Percentiles rank a stretch among this genome's conserved stretches.
Conservation (phyloP, 2,797 vertebrate species). For the Chaunax sp. region DNA sequence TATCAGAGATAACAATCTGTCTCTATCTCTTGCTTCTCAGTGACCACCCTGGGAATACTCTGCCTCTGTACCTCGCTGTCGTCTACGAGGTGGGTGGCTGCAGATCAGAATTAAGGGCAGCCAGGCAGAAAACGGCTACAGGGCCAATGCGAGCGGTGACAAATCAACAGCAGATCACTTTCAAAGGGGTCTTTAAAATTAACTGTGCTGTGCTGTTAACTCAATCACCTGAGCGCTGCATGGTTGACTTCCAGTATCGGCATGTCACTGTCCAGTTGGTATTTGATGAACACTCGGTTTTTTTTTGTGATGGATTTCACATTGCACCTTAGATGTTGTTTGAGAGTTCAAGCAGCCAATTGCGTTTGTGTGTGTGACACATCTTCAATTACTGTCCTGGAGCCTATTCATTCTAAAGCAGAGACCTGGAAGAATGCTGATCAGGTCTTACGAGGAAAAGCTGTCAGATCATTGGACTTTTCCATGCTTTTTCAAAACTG, state of each 20-base stretch:
- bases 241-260: slow-evolving; percentile 46
- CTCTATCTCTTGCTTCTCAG: slow-evolving; percentile 43
- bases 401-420: slow-evolving; percentile 44
- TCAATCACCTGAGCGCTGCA: slow-evolving; percentile 59
- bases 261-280: slow-evolving; percentile 60
- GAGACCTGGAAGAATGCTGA: slow-evolving; percentile 20
- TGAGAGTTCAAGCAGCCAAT: slow-evolving; percentile 65
- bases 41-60: slow-evolving; percentile 62
- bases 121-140: slow-evolving; percentile 82
- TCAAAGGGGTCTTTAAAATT: slow-evolving; percentile 74
- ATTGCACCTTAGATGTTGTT: slow-evolving; percentile 72
- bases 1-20: slow-evolving; percentile 53
- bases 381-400: slow-evolving; percentile 59
- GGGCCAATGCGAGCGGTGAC: slow-evolving; percentile 51
- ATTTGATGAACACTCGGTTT: slow-evolving; percentile 57
- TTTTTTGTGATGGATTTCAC: slow-evolving; percentile 62
- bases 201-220: slow-evolving; percentile 68
- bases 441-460: slow-evolving; percentile 2
- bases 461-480: neutral
- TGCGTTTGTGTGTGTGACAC: slow-evolving; percentile 58
- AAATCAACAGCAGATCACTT: slow-evolving; percentile 75
- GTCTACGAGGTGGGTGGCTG: slow-evolving; percentile 50
- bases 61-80: slow-evolving; percentile 42
- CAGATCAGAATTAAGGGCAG: slow-evolving; percentile 75
- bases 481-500: slow-evolving; percentile 31